A percentile compares a stretch with the other conserved stretches of the same genome.
These are phyloP conservation scores for Buceros bicornis DNA, from an alignment of 2,797 vertebrate species.

Conservation along the genomic window DNA sequence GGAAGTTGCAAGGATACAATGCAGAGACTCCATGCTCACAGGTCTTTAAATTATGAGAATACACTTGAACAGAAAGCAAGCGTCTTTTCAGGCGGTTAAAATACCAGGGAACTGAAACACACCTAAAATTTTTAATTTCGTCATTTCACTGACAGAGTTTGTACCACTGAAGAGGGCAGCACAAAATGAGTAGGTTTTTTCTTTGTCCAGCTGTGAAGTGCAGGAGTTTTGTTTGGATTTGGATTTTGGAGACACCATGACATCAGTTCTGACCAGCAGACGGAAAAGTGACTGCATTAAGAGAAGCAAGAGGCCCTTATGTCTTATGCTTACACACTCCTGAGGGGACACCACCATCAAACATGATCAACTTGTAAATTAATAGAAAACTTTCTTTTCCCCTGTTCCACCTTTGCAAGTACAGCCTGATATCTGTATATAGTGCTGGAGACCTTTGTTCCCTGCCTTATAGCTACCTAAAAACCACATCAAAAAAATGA, in stretches of 20 bases:
- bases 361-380: fast-evolving
- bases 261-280: fast-evolving
- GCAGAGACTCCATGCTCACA: background rate
- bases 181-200: background rate
- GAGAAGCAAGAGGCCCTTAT: background rate
- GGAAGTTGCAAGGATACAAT: background rate
- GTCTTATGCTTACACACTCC: fast-evolving
- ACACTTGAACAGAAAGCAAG: background rate
- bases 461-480: background rate
- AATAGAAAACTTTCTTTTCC: background rate
- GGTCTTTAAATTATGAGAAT: background rate
- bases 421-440: fast-evolving
- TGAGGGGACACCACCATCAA: background rate
- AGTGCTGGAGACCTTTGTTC: background rate
- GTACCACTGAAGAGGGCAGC: fast-evolving
- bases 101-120: background rate
- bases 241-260: background rate
- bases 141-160: background rate
- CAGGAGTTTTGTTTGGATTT: background rate
- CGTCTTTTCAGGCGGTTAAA: background rate
- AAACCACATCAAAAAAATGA: background rate
- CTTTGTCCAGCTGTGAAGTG: fast-evolving
- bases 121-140: background rate
- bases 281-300: background rate
- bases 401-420: background rate